These are phyloP conservation scores for Drosophila yooni DNA, from an alignment of 2,888 invertebrate species.

Conservation along the genomic window DNA sequence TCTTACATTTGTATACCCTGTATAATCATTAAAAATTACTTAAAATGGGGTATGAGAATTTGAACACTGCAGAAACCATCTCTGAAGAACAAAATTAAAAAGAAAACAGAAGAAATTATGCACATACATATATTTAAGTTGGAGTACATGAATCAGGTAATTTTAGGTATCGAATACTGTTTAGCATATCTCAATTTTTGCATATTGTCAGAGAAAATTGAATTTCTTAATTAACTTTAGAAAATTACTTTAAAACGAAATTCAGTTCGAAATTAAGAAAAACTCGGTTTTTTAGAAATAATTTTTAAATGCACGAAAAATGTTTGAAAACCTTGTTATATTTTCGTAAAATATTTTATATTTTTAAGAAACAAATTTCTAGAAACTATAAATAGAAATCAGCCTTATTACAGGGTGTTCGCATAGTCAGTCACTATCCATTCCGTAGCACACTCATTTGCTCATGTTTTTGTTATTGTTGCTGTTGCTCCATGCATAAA, in stretches of 20 bases:
- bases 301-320: background rate
- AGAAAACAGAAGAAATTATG: background rate
- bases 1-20: conserved; percentile 35
- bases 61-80: background rate
- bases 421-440: background rate
- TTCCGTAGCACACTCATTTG: conserved; percentile 12
- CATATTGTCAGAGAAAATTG: background rate
- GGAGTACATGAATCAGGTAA: background rate
- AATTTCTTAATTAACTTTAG: too few species aligned
- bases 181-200: background rate
- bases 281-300: background rate
- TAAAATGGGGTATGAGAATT: background rate
- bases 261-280: background rate
- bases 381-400: background rate
- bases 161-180: background rate
- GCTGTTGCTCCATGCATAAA: conserved; percentile 68
- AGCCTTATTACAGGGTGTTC: background rate
- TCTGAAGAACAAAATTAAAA: background rate
- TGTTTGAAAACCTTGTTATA: background rate
- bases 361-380: background rate
- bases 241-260: background rate
- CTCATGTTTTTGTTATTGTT: conserved; percentile 39
- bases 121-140: background rate
- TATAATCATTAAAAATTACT: background rate
- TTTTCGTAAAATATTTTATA: background rate